Evolutionary conservation across 2,888 invertebrate species (phyloP), one percentile per base, ranked within the genome.

Genomic region (Polyommatus iphigenia): DNA sequence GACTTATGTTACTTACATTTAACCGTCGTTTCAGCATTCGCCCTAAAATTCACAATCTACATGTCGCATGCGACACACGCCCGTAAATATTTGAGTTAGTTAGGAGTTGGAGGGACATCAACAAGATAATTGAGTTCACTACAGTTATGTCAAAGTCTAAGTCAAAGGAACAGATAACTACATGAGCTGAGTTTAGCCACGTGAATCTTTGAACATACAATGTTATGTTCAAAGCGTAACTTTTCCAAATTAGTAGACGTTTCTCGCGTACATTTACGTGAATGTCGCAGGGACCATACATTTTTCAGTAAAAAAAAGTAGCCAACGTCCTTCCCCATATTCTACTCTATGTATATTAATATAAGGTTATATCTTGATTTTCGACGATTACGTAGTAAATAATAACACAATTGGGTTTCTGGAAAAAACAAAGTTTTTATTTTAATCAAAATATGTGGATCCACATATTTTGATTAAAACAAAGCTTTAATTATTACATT

Each of bases 161-260:
- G 46, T 73, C 75, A 75, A 50, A 75, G 75, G 75, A 75, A 75
- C 54, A 32, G 75, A 50, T 46, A 75, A 75, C 24, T 75, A 50
- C 18, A 50, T 54, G 75, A 75, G 29, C 54, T 7, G 29, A 75
- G 75, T 54, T 75, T 75, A 75, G 72, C 41, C 41, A 41, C 41
- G 41, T 36, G 72, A 72, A 72, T 72, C n/a, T 72, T 41, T 29
- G 67, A 29, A 67, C 54, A 54, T 54, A 54, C 54, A 67, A 67
- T 67, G 29, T 67, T 62, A 24, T 15, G 54, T 54, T 54, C 1
- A 18, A 54, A 54, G 13, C 54, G 18, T 0, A 13, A 1, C 15
- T 18, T 54, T 54, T 54, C 54, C 2, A 54, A 54, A 54, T 54
- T 18, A 54, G 54, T 54, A 54, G 54, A 54, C 18, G 15, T 54